phyloP scores from a whole-genome alignment of 2,113 vertebrate species.

The Alaudala cheleensis region DNA sequence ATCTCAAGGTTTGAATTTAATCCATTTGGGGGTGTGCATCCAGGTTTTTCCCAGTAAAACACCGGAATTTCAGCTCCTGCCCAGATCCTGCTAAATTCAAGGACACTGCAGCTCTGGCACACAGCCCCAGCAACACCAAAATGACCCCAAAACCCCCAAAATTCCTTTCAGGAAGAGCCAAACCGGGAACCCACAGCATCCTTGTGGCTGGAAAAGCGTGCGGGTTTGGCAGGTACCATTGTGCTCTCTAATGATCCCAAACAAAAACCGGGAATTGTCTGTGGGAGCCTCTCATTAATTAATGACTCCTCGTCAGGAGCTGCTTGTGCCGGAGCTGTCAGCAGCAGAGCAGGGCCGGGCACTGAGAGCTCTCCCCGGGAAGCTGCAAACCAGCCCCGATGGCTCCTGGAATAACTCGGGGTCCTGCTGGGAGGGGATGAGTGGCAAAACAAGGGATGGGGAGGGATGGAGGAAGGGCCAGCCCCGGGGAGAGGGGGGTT shows the following conservation, averaged over 20 bases:
- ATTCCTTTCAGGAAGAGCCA: not conserved
- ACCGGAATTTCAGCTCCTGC: not conserved
- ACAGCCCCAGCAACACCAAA: not conserved
- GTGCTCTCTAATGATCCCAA: not conserved
- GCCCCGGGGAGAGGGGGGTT: not conserved
- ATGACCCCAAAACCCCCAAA: rapidly evolving
- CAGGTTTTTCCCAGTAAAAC: not conserved
- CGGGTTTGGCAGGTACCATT: not conserved
- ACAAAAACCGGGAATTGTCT: not conserved
- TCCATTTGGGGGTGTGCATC: rapidly evolving
- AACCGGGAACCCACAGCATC: not conserved
- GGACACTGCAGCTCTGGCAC: not conserved
- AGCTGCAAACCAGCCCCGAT: not conserved
- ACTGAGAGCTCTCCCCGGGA: not conserved
- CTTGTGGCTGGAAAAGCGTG: not conserved
- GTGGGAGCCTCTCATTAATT: not conserved
- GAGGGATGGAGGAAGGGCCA: not conserved
- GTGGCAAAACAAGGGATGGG: not conserved
- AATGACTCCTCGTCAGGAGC: not conserved
- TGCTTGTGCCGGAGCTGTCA: not conserved
- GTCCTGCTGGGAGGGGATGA: not conserved
- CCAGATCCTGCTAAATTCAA: no score
- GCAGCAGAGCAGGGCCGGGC: not conserved
- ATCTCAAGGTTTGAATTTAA: not conserved
- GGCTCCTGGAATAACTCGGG: not conserved